Evolutionary conservation across 2,113 vertebrate genomes (phyloP), one percentile per base, ranked within the genome.

Genomic region (Chlorodrepanis virens): DNA sequence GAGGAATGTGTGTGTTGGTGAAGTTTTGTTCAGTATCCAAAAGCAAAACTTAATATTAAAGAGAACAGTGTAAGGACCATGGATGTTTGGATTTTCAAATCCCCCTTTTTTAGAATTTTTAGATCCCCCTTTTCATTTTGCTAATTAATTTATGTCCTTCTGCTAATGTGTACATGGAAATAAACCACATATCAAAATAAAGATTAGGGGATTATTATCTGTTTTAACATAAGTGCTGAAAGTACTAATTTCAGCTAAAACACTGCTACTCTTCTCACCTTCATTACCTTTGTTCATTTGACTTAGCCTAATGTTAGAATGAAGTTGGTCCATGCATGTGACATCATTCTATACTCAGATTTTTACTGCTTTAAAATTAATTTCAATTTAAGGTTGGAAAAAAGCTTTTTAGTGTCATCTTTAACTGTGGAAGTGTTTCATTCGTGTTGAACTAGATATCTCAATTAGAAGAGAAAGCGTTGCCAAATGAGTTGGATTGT

Each of bases 241-340:
- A 92, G 52, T 59, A 84, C 47, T 96, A 29, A 93, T 93, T 97
- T 94, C 68, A 64, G 65, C 80, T 75, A n/a, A 90, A 69, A 9
- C 14, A 16, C 31, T 44, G 39, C 72, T 83, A 10, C 31, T 78
- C 53, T 95, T 93, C 18, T 79, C 76, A 91, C 60, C 63, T 91
- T 89, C 49, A 39, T 82, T 92, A 47, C 31, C 59, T 96, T 91
- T 80, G 42, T 71, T 95, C 21, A 0, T 89, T 89, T 94, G 64
- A 56, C 63, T 92, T 83, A 93, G 29, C 31, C 81, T 67, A 72
- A 68, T 67, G 39, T 74, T 71, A 89, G 42, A 74, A 93, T 91
- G n/a, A 92, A 91, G 61, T 47, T 88, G 39, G 37, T 75, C 60
- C 49, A 67, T 72, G 37, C 60, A 70, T 85, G 59, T 83, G 53